Evolutionary conservation across 2,113 vertebrate genomes (phyloP).

Genomic region (Hippocampus barbouri): DNA sequence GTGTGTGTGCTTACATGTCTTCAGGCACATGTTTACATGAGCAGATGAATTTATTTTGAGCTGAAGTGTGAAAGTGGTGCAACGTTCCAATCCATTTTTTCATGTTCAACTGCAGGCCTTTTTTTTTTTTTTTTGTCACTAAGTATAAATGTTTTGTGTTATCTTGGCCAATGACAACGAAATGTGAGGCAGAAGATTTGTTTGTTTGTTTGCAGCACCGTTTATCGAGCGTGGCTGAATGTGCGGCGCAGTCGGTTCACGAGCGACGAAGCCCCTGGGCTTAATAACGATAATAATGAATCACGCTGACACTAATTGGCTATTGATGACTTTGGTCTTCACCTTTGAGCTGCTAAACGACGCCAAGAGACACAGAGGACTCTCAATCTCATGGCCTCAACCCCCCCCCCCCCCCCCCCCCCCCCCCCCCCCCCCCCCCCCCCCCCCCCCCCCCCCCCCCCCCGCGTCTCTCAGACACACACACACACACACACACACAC

Average conservation of each 20-base stretch:
- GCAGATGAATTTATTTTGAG: background rate
- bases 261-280: background rate
- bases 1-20: too few relatives aligned
- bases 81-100: background rate
- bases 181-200: background rate
- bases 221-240: background rate
- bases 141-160: background rate
- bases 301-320: slow-evolving; percentile 8
- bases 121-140: background rate
- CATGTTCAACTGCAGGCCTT: background rate
- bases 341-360: background rate
- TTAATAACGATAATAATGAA: background rate
- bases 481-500: too few relatives aligned
- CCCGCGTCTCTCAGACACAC: too few relatives aligned
- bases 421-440: too few relatives aligned
- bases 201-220: background rate
- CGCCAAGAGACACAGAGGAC: background rate
- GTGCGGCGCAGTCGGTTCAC: background rate
- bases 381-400: background rate
- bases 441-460: too few relatives aligned
- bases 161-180: background rate
- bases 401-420: accelerated
- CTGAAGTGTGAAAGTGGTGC: background rate
- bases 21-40: too few relatives aligned
- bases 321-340: slow-evolving; percentile 1